Evolutionary conservation across 2,797 vertebrate genomes (phyloP).

Genomic region (Sebastes umbrosus): DNA sequence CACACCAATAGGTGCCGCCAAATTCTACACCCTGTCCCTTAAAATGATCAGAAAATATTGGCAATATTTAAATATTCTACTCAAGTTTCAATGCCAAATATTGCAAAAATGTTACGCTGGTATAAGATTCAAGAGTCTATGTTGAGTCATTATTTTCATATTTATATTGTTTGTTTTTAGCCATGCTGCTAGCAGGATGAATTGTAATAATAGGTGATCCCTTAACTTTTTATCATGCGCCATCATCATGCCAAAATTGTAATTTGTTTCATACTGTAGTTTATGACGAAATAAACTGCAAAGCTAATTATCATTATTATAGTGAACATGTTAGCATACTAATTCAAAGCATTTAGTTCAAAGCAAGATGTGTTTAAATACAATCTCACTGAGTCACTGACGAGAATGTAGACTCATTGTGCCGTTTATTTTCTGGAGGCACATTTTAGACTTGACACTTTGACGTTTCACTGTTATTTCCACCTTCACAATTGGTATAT

Average conservation of each 20-base stretch:
- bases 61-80: not conserved
- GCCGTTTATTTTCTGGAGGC: too few species aligned
- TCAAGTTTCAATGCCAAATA: not conserved
- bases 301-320: not conserved
- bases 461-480: fast-evolving
- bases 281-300: not conserved
- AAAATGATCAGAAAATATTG: not conserved
- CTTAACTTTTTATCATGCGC: not conserved
- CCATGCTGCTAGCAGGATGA: not conserved
- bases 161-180: not conserved
- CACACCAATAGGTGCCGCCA: not conserved
- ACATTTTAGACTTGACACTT: not conserved
- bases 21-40: fast-evolving
- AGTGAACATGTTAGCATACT: not conserved
- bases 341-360: not conserved
- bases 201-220: not conserved
- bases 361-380: not conserved
- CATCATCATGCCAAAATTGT: not conserved
- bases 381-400: not conserved
- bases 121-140: not conserved
- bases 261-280: too few species aligned
- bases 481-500: not conserved
- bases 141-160: not conserved
- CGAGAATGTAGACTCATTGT: not conserved
- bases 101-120: not conserved